These are phyloP conservation scores for Xenops minutus DNA, from an alignment of 2,797 vertebrate genomes.

Conservation along the genomic window DNA sequence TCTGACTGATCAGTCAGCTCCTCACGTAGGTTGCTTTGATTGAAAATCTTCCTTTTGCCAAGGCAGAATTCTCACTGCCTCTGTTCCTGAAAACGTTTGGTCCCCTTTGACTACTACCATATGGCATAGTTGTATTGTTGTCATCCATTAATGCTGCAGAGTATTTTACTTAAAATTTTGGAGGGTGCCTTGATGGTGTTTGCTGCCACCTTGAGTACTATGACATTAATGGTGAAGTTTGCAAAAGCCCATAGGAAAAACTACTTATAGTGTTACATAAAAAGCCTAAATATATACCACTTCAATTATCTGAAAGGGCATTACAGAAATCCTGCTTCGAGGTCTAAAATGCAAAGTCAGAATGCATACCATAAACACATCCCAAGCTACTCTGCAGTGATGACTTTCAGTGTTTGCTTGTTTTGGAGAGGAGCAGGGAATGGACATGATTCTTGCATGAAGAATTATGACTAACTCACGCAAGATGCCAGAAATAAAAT, in stretches of 20 bases:
- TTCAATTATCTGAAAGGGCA: neutral
- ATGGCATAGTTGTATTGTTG: neutral
- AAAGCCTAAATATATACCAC: neutral
- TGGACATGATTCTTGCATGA: neutral
- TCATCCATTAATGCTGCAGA: neutral
- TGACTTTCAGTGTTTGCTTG: neutral
- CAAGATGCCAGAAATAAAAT: neutral
- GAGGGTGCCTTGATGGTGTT: neutral
- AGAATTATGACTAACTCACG: neutral
- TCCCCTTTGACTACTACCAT: conserved; percentile 29
- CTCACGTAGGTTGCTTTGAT: neutral
- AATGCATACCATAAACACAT: neutral
- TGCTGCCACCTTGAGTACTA: conserved; percentile 64
- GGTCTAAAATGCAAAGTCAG: neutral
- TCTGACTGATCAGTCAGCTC: conserved; percentile 10
- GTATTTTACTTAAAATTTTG: neutral
- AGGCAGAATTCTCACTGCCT: neutral
- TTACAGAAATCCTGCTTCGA: neutral
- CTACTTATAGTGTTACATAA: neutral
- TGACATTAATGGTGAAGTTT: neutral
- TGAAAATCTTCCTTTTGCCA: conserved; percentile 31
- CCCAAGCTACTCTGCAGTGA: neutral
- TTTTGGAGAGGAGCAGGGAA: neutral
- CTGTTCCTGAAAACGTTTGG: conserved; percentile 3
- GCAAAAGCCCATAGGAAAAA: neutral